Percentiles rank a stretch among this genome's conserved stretches.
Conservation (phyloP, 2,888 invertebrate genomes). For the Drosophila mettleri region DNA sequence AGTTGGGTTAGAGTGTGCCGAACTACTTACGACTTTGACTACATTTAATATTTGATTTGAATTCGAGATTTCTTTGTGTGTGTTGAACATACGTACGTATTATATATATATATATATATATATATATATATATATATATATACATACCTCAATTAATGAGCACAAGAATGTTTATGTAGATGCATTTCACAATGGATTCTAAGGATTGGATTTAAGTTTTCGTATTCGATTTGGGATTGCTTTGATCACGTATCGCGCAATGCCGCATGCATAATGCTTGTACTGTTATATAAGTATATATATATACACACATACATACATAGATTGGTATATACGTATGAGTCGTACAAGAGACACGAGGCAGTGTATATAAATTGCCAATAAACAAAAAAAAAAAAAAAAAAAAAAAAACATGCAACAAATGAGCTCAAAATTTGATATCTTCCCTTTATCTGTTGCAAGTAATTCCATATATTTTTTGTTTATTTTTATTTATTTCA, state of each 20-base stretch:
- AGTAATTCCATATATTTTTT: constrained; percentile 7
- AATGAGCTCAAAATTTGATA: constrained; percentile 30
- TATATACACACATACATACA: constrained; percentile 15
- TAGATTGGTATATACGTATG: constrained; percentile 17
- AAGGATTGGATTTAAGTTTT: constrained; percentile 5
- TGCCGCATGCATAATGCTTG: constrained; percentile 15
- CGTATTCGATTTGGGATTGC: constrained; percentile 34
- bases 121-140: neutral
- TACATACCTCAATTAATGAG: constrained; percentile 9
- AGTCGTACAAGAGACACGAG: constrained; percentile 53
- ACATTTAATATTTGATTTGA: constrained; percentile 38
- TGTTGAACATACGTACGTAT: constrained; percentile 9
- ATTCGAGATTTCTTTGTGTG: constrained; percentile 13
- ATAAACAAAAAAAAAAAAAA: constrained; percentile 2
- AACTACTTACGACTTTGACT: constrained; percentile 38
- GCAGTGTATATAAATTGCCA: constrained; percentile 63
- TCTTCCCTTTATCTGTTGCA: constrained; percentile 11
- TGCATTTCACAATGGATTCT: constrained; percentile 12
- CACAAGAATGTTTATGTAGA: constrained; percentile 14
- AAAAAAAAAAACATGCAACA: constrained; percentile 18
- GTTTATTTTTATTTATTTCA: neutral
- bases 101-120: neutral
- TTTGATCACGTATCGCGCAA: too few species aligned
- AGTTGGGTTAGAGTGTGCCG: constrained; percentile 11
- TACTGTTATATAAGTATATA: constrained; percentile 10